A percentile compares a stretch with the other conserved stretches of the same genome.
Evolutionary conservation across 2,888 invertebrate genomes (phyloP).

Genomic region (Platycheirus rosarum): DNA sequence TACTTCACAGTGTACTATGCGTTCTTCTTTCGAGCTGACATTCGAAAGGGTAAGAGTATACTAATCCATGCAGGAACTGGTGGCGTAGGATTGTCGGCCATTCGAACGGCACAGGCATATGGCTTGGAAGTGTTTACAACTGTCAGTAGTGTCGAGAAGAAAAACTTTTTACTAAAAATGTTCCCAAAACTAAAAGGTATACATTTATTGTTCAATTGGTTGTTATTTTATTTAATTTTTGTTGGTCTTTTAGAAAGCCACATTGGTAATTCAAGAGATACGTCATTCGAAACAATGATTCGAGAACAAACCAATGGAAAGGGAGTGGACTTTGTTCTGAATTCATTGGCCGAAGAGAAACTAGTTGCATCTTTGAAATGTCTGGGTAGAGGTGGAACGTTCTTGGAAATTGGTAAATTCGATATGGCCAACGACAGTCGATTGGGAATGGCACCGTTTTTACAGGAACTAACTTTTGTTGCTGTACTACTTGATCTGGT

Average conservation of each 20-base stretch:
- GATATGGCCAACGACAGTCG: conserved; percentile 88
- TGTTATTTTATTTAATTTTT: too few relatives aligned
- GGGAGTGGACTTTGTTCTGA: conserved; percentile 95
- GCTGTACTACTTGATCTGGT: conserved; percentile 88
- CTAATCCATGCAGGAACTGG: conserved; percentile 87
- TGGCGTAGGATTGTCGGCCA: conserved; percentile 91
- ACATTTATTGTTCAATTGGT: too few relatives aligned
- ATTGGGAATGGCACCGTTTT: conserved; percentile 86
- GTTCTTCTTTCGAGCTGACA: conserved; percentile 79
- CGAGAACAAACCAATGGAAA: conserved; percentile 90
- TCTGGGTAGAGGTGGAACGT: conserved; percentile 86
- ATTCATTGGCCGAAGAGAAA: conserved; percentile 96
- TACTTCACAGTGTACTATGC: conserved; percentile 87
- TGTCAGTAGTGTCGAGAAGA: conserved; percentile 87
- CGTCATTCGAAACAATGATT: conserved; percentile 93
- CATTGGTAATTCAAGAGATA: conserved; percentile 94
- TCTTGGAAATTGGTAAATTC: conserved; percentile 94
- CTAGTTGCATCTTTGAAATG: conserved; percentile 88
- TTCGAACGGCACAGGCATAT: conserved; percentile 86
- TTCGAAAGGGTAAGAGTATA: conserved; percentile 81
- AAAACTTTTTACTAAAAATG: conserved; percentile 85
- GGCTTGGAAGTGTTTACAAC: conserved; percentile 88
- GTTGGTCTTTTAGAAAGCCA: conserved; percentile 84
- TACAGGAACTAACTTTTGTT: conserved; percentile 89
- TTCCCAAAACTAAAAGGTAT: conserved; percentile 85